Conservation (phyloP, 1,140 invertebrate genomes). For the Bactericera cockerelli region DNA sequence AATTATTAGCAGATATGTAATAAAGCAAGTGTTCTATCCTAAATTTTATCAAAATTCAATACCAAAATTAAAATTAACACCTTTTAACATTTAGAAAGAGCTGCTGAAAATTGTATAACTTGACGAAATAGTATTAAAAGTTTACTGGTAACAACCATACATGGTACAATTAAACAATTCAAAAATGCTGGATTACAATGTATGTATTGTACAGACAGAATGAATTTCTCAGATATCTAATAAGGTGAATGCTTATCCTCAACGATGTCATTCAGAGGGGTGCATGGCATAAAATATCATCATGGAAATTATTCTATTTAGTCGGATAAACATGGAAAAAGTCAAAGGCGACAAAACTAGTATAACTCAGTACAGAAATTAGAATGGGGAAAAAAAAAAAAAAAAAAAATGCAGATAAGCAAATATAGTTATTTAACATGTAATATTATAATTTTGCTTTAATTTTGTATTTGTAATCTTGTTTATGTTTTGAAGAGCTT, state of each 20-base stretch:
- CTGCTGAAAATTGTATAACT: too few species aligned
- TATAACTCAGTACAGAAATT: not conserved
- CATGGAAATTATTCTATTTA: not conserved
- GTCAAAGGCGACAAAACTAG: not conserved
- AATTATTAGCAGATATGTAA: too few species aligned
- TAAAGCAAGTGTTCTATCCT: too few species aligned
- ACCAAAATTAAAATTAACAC: too few species aligned
- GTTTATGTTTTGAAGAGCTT: not conserved
- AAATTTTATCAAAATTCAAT: too few species aligned
- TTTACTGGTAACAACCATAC: constrained; percentile 4
- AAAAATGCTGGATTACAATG: too few species aligned
- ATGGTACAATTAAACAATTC: too few species aligned
- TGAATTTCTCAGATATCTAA: not conserved
- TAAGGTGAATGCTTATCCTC: not conserved
- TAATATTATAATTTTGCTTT: not conserved
- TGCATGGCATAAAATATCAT: constrained; percentile 5
- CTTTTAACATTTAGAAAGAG: too few species aligned
- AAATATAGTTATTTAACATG: not conserved
- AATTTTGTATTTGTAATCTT: not conserved
- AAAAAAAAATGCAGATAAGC: too few species aligned
- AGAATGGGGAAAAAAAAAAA: not conserved
- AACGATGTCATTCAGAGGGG: not conserved
- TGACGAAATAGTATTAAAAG: not conserved
- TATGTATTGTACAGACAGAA: too few species aligned
- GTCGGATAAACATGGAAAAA: too few species aligned